Evolutionary conservation across 2,888 invertebrate genomes (phyloP).

Genomic region (Microplitis deprimator): DNA sequence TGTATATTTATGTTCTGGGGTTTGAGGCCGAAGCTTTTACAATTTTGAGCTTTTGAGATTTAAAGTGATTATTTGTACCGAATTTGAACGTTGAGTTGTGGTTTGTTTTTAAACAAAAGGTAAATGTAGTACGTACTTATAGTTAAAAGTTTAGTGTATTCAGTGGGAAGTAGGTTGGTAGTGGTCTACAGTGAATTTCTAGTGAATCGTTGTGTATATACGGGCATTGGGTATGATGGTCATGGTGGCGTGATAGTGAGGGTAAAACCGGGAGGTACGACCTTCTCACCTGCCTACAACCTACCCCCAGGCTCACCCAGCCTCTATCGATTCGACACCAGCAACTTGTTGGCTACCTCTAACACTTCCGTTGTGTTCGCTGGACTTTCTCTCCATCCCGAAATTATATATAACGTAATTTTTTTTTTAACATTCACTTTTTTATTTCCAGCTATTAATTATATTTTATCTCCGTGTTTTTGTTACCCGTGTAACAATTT

Average conservation of each 20-base stretch:
- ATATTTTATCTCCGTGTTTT: background rate
- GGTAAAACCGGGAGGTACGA: slow-evolving; percentile 52
- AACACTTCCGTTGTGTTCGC: slow-evolving; percentile 24
- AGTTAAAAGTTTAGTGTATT: too few relatives aligned
- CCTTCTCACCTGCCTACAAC: slow-evolving; percentile 56
- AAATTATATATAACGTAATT: background rate
- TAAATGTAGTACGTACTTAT: too few relatives aligned
- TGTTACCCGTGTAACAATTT: too few relatives aligned
- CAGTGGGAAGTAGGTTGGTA: too few relatives aligned
- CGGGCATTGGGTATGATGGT: slow-evolving; percentile 1
- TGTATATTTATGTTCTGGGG: too few relatives aligned
- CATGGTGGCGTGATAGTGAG: slow-evolving; percentile 26
- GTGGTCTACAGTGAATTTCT: background rate
- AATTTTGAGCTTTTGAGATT: too few relatives aligned
- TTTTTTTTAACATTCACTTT: background rate
- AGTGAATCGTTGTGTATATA: background rate
- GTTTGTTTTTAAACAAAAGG: too few relatives aligned
- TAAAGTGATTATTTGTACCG: too few relatives aligned
- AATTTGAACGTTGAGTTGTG: too few relatives aligned
- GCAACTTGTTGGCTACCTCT: slow-evolving; percentile 67
- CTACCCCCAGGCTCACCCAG: slow-evolving; percentile 57
- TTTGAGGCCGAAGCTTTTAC: too few relatives aligned
- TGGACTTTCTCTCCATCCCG: slow-evolving; percentile 2
- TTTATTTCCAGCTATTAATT: background rate
- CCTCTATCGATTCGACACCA: slow-evolving; percentile 69